Conservation (phyloP, 2,113 vertebrate species). For the Mastomys natalensis region DNA sequence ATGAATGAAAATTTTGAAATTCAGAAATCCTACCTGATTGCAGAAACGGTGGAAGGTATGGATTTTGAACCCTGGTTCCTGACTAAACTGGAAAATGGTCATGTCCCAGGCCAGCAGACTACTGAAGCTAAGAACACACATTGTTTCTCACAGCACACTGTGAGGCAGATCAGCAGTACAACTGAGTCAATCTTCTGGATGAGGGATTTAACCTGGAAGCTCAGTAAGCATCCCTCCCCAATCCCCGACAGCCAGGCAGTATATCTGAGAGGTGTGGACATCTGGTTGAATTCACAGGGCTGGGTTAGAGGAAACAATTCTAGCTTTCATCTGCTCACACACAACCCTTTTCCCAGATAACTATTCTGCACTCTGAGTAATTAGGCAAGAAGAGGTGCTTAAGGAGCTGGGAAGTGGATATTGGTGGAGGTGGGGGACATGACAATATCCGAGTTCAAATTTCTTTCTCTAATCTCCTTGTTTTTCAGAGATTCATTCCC, state of each 20-base stretch:
- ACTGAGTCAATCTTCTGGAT: not conserved
- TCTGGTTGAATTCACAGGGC: not conserved
- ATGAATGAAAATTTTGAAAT: not conserved
- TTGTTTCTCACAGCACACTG: not conserved
- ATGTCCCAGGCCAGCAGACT: not conserved
- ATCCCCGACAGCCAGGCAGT: not conserved
- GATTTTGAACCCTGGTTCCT: not conserved
- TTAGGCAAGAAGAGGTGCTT: no score
- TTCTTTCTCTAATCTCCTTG: not conserved
- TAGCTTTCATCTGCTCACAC: not conserved
- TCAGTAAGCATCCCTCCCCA: not conserved
- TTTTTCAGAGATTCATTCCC: not conserved
- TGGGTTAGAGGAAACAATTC: not conserved
- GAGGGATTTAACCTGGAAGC: not conserved
- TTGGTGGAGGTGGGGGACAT: not conserved
- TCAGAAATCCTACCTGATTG: not conserved
- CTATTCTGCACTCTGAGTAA: not conserved
- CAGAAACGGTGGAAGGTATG: not conserved
- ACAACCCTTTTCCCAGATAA: conserved; percentile 17
- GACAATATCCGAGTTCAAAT: no score
- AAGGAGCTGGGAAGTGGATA: not conserved
- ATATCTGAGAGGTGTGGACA: not conserved
- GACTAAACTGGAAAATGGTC: not conserved
- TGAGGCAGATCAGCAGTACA: not conserved
- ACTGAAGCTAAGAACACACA: not conserved